Evolutionary conservation across 2,797 vertebrate genomes (phyloP).

Genomic region (Myiotriccus ornatus): DNA sequence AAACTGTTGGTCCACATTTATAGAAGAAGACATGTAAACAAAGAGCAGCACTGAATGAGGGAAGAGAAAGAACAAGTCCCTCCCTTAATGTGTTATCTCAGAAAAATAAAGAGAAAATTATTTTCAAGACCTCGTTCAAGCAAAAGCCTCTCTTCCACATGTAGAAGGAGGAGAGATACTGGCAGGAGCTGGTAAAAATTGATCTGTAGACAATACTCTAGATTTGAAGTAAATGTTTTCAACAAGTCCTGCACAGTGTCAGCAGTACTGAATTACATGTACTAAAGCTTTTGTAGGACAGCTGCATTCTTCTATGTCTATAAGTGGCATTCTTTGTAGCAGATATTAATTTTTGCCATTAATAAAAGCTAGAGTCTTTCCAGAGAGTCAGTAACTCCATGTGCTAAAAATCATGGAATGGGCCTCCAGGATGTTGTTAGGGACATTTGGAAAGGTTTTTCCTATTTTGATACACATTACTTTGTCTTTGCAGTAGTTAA

Average conservation of each 20-base stretch:
- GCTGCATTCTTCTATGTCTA: background rate
- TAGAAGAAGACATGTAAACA: background rate
- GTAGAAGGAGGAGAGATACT: background rate
- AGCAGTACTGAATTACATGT: background rate
- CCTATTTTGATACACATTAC: background rate
- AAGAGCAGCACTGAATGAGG: background rate
- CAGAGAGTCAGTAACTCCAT: background rate
- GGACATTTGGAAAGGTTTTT: background rate
- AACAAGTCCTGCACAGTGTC: background rate
- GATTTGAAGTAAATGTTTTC: background rate
- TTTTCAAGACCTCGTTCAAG: background rate
- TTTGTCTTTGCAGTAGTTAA: background rate
- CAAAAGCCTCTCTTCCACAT: background rate
- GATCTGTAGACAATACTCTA: background rate
- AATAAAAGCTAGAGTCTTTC: background rate
- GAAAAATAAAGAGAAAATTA: background rate
- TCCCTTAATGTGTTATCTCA: background rate
- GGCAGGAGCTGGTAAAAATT: background rate
- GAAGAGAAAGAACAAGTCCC: background rate
- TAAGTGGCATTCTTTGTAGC: background rate
- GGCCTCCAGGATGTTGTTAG: background rate
- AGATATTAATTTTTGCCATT: background rate
- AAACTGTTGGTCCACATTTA: background rate
- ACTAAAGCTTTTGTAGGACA: background rate
- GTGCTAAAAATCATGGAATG: background rate